A percentile compares a stretch with the other conserved stretches of the same genome.
phyloP scores from a whole-genome alignment of 2,113 vertebrate species.

The Centropristis striata region DNA sequence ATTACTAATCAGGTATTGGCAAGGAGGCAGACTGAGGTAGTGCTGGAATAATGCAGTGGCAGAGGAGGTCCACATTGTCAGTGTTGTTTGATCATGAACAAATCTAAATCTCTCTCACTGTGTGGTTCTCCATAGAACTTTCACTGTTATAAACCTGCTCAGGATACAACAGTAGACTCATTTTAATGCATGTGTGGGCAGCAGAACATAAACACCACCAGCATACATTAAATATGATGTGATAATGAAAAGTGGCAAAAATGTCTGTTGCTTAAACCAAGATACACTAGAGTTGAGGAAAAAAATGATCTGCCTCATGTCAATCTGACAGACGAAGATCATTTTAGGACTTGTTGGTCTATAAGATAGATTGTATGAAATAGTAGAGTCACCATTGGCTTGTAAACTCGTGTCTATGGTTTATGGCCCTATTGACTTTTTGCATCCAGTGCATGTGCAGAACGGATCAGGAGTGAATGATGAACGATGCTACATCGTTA shows the following conservation, averaged over 20 bases:
- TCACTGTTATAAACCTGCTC: neutral
- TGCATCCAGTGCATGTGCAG: too few species aligned
- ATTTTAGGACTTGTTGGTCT: too few species aligned
- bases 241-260: neutral
- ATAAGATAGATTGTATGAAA: too few species aligned
- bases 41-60: neutral
- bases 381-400: too few species aligned
- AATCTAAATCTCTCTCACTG: neutral
- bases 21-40: slow-evolving; percentile 9
- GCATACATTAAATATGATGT: neutral
- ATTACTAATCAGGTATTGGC: slow-evolving; percentile 54
- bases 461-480: too few species aligned
- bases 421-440: too few species aligned
- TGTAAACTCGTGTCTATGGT: too few species aligned
- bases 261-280: neutral
- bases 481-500: too few species aligned
- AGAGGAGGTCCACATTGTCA: neutral
- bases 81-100: neutral
- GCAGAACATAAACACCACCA: neutral
- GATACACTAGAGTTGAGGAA: too few species aligned
- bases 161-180: too few species aligned
- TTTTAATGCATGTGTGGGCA: slow-evolving; percentile 3
- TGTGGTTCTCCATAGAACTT: neutral
- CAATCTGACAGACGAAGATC: too few species aligned
- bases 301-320: too few species aligned